These are phyloP conservation scores for Caenorhabditis virilis DNA, from an alignment of 2,888 invertebrate species.

Conservation along the genomic window DNA sequence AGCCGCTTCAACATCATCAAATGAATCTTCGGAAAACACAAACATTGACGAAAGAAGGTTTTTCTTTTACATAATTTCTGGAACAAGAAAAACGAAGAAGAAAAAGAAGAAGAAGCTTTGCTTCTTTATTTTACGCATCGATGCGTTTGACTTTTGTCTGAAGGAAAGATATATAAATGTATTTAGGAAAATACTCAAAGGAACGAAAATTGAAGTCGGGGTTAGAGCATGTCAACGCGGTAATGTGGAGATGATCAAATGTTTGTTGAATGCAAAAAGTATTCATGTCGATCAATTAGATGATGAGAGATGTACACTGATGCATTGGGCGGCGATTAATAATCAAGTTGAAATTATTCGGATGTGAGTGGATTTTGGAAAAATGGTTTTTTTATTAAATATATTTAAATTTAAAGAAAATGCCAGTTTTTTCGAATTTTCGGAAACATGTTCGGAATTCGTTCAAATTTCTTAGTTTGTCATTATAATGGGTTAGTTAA, in stretches of 20 bases:
- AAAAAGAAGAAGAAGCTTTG: not conserved
- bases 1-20: not conserved
- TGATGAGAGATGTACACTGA: slow-evolving; percentile 88
- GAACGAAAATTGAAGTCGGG: slow-evolving; percentile 10
- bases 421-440: no score
- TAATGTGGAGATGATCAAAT: slow-evolving; percentile 10
- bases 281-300: slow-evolving; percentile 72
- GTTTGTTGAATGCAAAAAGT: slow-evolving; percentile 9
- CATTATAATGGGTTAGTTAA: no score
- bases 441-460: no score
- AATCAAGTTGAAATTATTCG: slow-evolving; percentile 84
- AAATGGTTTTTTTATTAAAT: no score
- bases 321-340: slow-evolving; percentile 99
- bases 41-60: not conserved
- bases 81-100: not conserved
- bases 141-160: not conserved
- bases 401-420: no score
- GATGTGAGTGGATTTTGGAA: slow-evolving; percentile 15
- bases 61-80: not conserved
- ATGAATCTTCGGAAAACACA: not conserved
- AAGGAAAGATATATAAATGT: not conserved
- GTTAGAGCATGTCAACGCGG: slow-evolving; percentile 19
- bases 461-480: no score
- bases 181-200: not conserved
- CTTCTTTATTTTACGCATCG: not conserved